Evolutionary conservation across 2,888 invertebrate species (phyloP).

Genomic region (Volucella zonaria): DNA sequence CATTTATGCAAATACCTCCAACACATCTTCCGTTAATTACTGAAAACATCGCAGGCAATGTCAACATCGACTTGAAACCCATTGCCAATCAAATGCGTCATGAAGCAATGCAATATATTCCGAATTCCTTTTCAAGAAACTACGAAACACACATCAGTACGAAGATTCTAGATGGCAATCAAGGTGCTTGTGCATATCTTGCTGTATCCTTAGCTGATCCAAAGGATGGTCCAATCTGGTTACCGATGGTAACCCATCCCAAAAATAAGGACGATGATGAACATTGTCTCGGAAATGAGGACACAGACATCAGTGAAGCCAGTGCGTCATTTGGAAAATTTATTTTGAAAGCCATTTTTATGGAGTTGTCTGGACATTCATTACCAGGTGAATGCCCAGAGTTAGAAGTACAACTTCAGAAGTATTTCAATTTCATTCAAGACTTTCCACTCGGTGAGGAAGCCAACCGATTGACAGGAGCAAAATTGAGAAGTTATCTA

Average conservation of each 20-base stretch:
- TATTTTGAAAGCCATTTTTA: slow-evolving; percentile 75
- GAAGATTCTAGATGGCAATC: slow-evolving; percentile 75
- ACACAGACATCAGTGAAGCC: background rate
- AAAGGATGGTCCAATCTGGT: slow-evolving; percentile 70
- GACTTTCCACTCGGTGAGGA: slow-evolving; percentile 59
- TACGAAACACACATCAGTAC: slow-evolving; percentile 72
- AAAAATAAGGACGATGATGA: background rate
- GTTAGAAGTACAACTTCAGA: slow-evolving; percentile 77
- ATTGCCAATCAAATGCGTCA: slow-evolving; percentile 41
- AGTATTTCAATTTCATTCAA: slow-evolving; percentile 76
- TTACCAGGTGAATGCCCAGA: slow-evolving; percentile 72
- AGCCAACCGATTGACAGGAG: slow-evolving; percentile 45
- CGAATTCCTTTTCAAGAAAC: slow-evolving; percentile 16
- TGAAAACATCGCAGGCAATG: background rate
- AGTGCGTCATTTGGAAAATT: slow-evolving; percentile 51
- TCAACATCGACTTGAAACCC: slow-evolving; percentile 26
- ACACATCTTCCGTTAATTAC: slow-evolving; percentile 24
- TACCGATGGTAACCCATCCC: slow-evolving; percentile 44
- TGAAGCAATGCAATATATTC: slow-evolving; percentile 32
- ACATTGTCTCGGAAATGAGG: background rate
- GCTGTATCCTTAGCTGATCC: slow-evolving; percentile 75
- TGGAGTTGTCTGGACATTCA: slow-evolving; percentile 77
- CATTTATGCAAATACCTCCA: slow-evolving; percentile 35
- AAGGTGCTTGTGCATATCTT: slow-evolving; percentile 76
- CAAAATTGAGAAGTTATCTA: slow-evolving; percentile 76